These are phyloP conservation scores for Hydropsyche tenuis DNA, from an alignment of 1,140 invertebrate genomes.

Conservation along the genomic window DNA sequence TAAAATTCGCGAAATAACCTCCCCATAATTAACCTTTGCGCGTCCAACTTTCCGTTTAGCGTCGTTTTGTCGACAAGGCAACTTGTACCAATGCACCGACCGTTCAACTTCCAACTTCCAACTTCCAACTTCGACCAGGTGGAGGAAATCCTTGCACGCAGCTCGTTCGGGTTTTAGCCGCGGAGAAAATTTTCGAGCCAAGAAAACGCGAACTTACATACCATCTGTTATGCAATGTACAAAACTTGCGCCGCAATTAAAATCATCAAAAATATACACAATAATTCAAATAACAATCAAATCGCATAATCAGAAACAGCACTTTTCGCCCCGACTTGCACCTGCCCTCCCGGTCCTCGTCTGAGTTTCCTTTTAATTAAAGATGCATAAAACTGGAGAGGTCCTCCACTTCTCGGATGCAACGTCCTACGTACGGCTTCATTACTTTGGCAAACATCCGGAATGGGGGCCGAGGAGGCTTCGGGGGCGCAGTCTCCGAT, in stretches of 20 bases:
- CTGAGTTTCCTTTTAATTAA: slow-evolving; percentile 39
- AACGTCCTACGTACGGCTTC: slow-evolving; percentile 24
- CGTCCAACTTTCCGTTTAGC: too few relatives aligned
- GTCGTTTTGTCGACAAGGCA: too few relatives aligned
- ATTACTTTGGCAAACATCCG: slow-evolving; percentile 39
- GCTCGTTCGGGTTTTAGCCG: background rate
- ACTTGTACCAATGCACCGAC: too few relatives aligned
- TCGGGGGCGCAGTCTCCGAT: background rate
- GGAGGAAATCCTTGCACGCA: background rate
- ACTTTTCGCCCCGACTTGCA: background rate
- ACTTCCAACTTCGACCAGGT: background rate
- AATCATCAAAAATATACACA: background rate
- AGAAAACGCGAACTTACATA: background rate
- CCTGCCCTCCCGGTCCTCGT: background rate
- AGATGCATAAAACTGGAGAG: slow-evolving; percentile 43
- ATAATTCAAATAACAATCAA: background rate
- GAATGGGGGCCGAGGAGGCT: slow-evolving; percentile 10
- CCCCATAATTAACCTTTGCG: too few relatives aligned
- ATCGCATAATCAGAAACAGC: background rate
- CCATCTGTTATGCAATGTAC: background rate
- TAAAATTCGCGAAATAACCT: too few relatives aligned
- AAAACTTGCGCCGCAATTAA: background rate
- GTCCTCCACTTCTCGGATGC: slow-evolving; percentile 28
- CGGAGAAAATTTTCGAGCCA: background rate
- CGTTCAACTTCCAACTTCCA: background rate